Conservation (phyloP, 2,888 invertebrate species). For the Xiphydria camelus region DNA sequence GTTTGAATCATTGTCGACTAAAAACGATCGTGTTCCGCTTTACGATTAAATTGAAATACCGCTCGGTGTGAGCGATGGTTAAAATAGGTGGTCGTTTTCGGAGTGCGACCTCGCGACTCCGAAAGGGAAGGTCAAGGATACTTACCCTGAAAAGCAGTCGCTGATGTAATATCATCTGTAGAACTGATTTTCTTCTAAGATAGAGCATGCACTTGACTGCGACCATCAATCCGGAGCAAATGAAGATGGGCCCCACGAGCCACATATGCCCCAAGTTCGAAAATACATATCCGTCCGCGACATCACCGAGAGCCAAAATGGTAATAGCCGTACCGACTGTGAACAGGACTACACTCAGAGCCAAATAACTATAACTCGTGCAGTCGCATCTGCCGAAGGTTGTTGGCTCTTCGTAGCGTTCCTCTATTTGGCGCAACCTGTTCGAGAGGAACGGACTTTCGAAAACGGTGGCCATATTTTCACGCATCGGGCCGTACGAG, state of each 20-base stretch:
- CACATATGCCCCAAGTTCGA: conserved; percentile 70
- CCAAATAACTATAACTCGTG: conserved; percentile 69
- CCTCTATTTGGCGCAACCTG: conserved; percentile 65
- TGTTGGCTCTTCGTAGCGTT: conserved; percentile 63
- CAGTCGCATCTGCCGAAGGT: conserved; percentile 69
- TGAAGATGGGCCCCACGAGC: conserved; percentile 70
- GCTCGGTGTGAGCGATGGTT: no score
- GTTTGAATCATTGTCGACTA: no score
- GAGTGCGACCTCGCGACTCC: no score
- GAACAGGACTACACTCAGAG: conserved; percentile 66
- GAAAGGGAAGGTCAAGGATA: no score
- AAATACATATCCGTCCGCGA: conserved; percentile 64
- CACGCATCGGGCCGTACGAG: conserved; percentile 26
- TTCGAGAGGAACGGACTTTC: conserved; percentile 67
- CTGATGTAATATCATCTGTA: conserved; percentile 68
- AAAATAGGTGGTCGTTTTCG: no score
- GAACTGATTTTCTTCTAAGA: conserved; percentile 67
- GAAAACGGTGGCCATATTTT: conserved; percentile 67
- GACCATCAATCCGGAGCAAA: conserved; percentile 71
- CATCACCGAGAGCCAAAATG: conserved; percentile 65
- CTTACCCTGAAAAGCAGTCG: conserved; percentile 67
- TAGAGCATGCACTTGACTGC: conserved; percentile 71
- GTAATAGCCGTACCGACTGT: conserved; percentile 68
- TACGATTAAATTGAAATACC: no score
- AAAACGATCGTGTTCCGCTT: no score